Evolutionary conservation across 2,797 vertebrate genomes (phyloP).

Genomic region (Perodicticus potto): DNA sequence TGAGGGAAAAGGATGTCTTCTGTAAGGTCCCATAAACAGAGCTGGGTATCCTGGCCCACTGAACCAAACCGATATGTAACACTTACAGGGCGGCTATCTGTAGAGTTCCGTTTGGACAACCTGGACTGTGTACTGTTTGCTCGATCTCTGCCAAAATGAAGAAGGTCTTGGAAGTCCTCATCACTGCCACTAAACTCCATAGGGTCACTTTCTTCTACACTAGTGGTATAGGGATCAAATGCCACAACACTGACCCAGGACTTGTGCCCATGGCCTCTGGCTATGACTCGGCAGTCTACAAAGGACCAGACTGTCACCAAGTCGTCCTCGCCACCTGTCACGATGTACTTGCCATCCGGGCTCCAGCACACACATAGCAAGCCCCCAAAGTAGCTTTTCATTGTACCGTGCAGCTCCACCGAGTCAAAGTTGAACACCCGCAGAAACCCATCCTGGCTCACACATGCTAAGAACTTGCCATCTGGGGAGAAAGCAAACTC

Average conservation of each 20-base stretch:
- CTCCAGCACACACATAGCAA: conserved; percentile 98
- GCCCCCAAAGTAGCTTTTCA: conserved; percentile 99
- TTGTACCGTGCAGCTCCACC: conserved; percentile 97
- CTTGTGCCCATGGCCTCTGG: conserved; percentile 96
- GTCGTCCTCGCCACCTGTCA: conserved; percentile 97
- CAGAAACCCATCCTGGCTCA: conserved; percentile 98
- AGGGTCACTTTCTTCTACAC: conserved; percentile 96
- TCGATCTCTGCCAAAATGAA: conserved; percentile 93
- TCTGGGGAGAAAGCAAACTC: conserved; percentile 99
- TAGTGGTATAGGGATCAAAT: conserved; percentile 97
- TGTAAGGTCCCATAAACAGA: conserved; percentile 99
- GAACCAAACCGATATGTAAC: conserved; percentile 98
- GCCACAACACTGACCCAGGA: conserved; percentile 99
- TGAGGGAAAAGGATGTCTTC: conserved; percentile 99
- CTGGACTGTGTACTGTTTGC: conserved; percentile 97
- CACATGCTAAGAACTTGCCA: conserved; percentile 97
- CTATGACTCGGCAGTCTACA: conserved; percentile 96
- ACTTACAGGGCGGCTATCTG: conserved; percentile 96
- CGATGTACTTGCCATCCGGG: conserved; percentile 97
- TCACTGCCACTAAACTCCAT: conserved; percentile 98
- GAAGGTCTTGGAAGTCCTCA: conserved; percentile 98
- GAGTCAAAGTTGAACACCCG: conserved; percentile 98
- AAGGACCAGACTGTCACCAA: conserved; percentile 99
- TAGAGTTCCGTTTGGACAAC: conserved; percentile 97
- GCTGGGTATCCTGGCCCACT: conserved; percentile 98